Evolutionary conservation across 2,888 invertebrate genomes (phyloP), one percentile per base, ranked within the genome.

Genomic region (Galeopsomyia nigrocyanea): DNA sequence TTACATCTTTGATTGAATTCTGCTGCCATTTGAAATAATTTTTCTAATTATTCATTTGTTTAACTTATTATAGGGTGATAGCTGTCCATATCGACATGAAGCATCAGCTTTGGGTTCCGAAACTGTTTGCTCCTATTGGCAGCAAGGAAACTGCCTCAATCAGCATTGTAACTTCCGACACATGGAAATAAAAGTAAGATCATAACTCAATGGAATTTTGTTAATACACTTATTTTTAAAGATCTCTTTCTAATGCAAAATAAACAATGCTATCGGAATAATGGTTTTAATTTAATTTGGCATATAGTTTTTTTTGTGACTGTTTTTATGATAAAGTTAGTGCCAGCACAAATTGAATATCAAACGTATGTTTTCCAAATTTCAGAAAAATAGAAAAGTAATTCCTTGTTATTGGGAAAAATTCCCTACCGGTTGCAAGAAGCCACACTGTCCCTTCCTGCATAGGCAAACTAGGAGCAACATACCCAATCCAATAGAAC

Each of bases 361-460:
- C 7, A 39, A 7, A 39, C 13, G 31, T 31, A 39, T 39, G 26
- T 39, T 39, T 39, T 73, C 72, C 60, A 0, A 50, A 53, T 86
- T 88, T 7, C 86, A 94, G 93, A 94, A 94, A 91, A 93, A 94
- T 86, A 91, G 95, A 77, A 92, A 93, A 87, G 90, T 90, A 77
- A 94, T 94, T 82, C 93, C 93, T 1, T 96, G 96, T 87, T 95
- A 94, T 86, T 96, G 94, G 94, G 95, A 95, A 87, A 91, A 90
- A 77, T 95, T 95, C 87, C 94, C 95, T 0, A 90, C 91, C 13
- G 96, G 96, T 1, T 96, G 96, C 85, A 90, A 91, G 79, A 95
- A 95, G 87, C 92, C 93, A 70, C 93, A 94, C 84, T 96, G 96
- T 87, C 92, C 93, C 0, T 96, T 95, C 84, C 89, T 92, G 87